Evolutionary conservation across 2,113 vertebrate species (phyloP).

Genomic region (Pomatorhinus ruficollis): DNA sequence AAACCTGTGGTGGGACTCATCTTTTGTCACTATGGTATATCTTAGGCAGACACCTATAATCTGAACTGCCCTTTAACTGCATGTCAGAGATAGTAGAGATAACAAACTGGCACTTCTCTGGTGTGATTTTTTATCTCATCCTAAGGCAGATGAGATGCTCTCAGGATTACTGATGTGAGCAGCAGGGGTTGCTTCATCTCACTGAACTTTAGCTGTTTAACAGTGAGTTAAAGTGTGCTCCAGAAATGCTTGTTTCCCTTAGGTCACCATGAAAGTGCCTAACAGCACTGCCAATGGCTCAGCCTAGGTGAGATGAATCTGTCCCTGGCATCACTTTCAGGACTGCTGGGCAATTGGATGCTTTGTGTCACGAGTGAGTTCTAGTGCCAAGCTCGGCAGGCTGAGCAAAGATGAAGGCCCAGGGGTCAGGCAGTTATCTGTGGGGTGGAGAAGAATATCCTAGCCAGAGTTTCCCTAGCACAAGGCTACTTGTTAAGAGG

Average conservation of each 20-base stretch:
- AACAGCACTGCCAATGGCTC: not conserved
- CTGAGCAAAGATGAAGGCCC: not conserved
- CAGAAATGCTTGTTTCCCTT: not conserved
- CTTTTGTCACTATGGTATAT: not conserved
- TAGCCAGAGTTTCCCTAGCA: not conserved
- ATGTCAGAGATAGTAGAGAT: not conserved
- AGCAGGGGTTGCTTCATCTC: not conserved
- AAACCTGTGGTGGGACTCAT: not conserved
- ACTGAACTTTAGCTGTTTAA: not conserved
- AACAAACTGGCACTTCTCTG: not conserved
- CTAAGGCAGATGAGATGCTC: not conserved
- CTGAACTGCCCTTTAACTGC: not conserved
- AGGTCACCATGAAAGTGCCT: rapidly evolving
- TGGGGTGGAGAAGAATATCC: not conserved
- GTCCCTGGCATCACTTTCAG: not conserved
- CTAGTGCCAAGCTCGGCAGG: not conserved
- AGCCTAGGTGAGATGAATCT: not conserved
- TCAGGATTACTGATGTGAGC: not conserved
- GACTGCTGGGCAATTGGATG: not conserved
- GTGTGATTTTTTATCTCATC: not conserved
- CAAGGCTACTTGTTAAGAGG: not conserved
- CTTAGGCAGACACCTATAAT: not conserved
- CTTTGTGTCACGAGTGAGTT: not conserved
- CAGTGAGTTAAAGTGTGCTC: not conserved
- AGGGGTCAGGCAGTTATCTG: not conserved